phyloP scores from a whole-genome alignment of 2,888 invertebrate species.

The Mechanitis mazaeus region DNA sequence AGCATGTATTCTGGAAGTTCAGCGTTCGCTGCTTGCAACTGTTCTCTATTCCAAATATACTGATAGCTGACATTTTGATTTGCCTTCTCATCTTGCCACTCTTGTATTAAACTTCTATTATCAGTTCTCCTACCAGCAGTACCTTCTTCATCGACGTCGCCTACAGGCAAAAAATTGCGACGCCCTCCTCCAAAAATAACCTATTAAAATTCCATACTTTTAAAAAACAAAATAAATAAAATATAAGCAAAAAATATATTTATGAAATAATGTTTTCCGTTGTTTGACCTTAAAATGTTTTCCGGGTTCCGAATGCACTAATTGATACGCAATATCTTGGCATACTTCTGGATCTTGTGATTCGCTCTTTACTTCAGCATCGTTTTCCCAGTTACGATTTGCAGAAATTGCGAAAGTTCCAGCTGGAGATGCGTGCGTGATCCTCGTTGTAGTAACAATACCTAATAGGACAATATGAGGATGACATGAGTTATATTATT shows the following conservation, averaged over 20 bases:
- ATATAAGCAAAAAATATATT: background rate
- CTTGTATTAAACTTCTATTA: conserved; percentile 79
- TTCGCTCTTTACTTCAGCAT: conserved; percentile 62
- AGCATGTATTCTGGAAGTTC: conserved; percentile 77
- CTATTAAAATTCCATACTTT: conserved; percentile 38
- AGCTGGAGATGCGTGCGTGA: conserved; percentile 87
- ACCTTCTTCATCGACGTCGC: conserved; percentile 67
- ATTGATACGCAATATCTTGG: conserved; percentile 83
- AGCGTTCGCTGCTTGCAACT: conserved; percentile 58
- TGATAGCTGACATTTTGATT: conserved; percentile 44
- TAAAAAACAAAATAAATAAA: conserved; percentile 7
- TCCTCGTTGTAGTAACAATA: conserved; percentile 83
- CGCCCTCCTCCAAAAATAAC: conserved; percentile 86
- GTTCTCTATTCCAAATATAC: conserved; percentile 77
- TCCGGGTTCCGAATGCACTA: conserved; percentile 79
- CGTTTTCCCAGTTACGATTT: conserved; percentile 82
- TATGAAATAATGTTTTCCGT: too few species aligned
- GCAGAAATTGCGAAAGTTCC: conserved; percentile 80
- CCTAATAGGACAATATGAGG: conserved; percentile 46
- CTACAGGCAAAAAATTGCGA: conserved; percentile 76
- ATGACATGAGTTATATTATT: background rate
- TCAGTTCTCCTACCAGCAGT: conserved; percentile 69
- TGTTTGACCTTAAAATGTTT: conserved; percentile 81
- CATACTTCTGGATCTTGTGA: conserved; percentile 69
- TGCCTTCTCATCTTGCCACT: conserved; percentile 76